Evolutionary conservation across 2,113 vertebrate genomes (phyloP).

Genomic region (Notarius quadriscutis): DNA sequence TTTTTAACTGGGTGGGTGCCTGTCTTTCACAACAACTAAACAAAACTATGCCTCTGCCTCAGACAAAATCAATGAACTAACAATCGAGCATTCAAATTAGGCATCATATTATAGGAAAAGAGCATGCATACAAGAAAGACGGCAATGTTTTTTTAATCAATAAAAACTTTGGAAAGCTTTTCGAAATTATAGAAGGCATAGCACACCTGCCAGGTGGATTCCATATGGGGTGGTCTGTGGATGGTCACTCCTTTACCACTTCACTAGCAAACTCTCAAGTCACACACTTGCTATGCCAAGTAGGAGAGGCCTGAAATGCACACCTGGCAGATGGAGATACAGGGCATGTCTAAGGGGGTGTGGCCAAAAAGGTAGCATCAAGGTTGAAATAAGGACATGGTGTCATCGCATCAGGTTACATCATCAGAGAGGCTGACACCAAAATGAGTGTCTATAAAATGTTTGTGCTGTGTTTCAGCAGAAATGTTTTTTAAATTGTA

Average conservation of each 20-base stretch:
- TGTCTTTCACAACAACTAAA: neutral
- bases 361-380: conserved; percentile 21
- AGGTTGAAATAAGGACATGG: neutral
- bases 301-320: neutral
- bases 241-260: neutral
- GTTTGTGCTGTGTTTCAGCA: too few species aligned
- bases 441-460: too few species aligned
- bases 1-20: too few species aligned
- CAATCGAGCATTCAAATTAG: neutral
- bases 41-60: neutral
- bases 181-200: neutral
- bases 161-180: neutral
- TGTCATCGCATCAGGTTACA: too few species aligned
- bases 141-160: neutral
- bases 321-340: conserved; percentile 36
- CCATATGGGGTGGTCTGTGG: neutral
- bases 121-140: neutral
- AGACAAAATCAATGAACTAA: neutral
- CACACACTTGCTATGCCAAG: neutral
- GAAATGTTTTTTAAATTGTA: too few species aligned
- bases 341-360: conserved; percentile 15
- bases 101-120: neutral
- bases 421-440: too few species aligned
- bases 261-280: neutral
- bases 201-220: neutral